These are phyloP conservation scores for Smittia sp. DNA, from an alignment of 2,888 invertebrate genomes.

Conservation along the genomic window DNA sequence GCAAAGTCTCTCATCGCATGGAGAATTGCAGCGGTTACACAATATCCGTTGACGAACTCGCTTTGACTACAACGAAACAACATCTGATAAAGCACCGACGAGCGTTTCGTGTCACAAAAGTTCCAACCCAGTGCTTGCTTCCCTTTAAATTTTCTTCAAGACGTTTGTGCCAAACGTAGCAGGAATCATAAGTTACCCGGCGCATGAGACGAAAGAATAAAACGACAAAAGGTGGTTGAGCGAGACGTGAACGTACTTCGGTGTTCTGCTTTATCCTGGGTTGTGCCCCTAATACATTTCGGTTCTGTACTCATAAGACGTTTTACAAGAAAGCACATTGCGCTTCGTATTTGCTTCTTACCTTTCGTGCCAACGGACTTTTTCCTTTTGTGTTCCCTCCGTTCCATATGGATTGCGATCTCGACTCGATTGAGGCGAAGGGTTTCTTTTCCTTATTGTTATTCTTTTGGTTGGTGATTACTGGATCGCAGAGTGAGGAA, in stretches of 20 bases:
- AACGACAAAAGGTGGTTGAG: constrained; percentile 29
- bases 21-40: no score
- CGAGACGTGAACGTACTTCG: neutral
- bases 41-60: constrained; percentile 26
- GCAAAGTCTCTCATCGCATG: neutral
- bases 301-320: neutral
- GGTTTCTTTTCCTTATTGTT: neutral
- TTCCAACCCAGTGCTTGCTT: constrained; percentile 2
- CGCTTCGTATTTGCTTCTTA: neutral
- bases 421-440: no score
- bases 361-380: constrained; percentile 16
- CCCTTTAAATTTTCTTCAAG: constrained; percentile 33
- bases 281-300: neutral
- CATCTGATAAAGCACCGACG: constrained; percentile 28
- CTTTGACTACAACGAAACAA: neutral
- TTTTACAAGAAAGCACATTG: neutral
- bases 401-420: constrained; percentile 26
- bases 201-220: neutral
- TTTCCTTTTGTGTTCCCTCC: constrained; percentile 15
- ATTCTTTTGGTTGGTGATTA: neutral
- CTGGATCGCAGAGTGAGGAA: neutral
- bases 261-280: neutral
- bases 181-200: constrained; percentile 14
- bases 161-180: neutral
- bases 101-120: constrained; percentile 30